Percentiles rank a stretch among this genome's conserved stretches.
These are phyloP conservation scores for Himalopsyche kuldschensis DNA, from an alignment of 2,888 invertebrate genomes.

Conservation along the genomic window DNA sequence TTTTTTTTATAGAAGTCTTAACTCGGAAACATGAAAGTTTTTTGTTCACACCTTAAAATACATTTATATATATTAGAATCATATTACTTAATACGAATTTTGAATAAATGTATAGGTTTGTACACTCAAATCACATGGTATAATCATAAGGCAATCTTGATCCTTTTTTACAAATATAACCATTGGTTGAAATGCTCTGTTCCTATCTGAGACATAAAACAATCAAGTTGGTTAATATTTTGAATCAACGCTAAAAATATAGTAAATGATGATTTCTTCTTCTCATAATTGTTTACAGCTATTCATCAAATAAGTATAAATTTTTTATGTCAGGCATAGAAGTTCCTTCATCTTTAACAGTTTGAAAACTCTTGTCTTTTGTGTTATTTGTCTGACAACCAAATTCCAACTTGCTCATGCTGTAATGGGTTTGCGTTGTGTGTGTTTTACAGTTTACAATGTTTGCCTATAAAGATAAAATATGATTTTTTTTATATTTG, in stretches of 20 bases:
- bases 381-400: slow-evolving; percentile 64
- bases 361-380: slow-evolving; percentile 50
- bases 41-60: too few relatives aligned
- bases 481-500: not conserved
- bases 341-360: slow-evolving; percentile 47
- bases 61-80: too few relatives aligned
- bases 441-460: slow-evolving; percentile 66
- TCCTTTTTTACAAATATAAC: too few relatives aligned
- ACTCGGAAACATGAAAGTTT: too few relatives aligned
- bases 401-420: slow-evolving; percentile 64
- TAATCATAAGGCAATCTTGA: too few relatives aligned
- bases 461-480: slow-evolving; percentile 55
- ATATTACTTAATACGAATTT: too few relatives aligned
- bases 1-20: too few relatives aligned
- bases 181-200: too few relatives aligned
- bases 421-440: slow-evolving; percentile 70
- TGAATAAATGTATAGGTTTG: too few relatives aligned
- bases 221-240: slow-evolving; percentile 44
- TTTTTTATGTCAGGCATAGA: slow-evolving; percentile 7
- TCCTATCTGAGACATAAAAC: too few relatives aligned
- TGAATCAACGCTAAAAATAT: not conserved
- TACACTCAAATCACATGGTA: too few relatives aligned
- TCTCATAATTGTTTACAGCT: not conserved
- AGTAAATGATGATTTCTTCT: not conserved
- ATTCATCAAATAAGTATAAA: not conserved